Evolutionary conservation across 2,113 vertebrate species (phyloP), one percentile per base, ranked within the genome.

Genomic region (sheep (Ovis aries)): DNA sequence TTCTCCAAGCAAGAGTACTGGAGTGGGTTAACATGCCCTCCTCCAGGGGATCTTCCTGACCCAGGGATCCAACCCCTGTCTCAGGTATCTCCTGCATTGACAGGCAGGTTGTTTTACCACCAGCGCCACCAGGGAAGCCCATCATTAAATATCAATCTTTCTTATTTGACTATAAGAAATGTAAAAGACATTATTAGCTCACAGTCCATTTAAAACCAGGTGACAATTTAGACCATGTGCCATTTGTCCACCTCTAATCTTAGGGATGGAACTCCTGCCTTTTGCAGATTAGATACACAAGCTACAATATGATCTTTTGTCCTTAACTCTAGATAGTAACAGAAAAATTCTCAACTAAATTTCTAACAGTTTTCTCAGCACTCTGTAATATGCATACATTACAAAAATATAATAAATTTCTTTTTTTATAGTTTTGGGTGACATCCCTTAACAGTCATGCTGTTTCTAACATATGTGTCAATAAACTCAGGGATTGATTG

Each of bases 281-380:
- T 83, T 59, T 59, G 12, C 67, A 86, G n/a, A 86, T 90, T 90
- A 82, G 17, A 77, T 13, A 60, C 92, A 59, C 19, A 21, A 9
- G 12, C 33, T 45, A 6, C 13, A 43, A 19, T 36, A 40, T 53
- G 48, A 57, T 60, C 16, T 43, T 94, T 85, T 59, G 57, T 60
- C 67, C 45, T 64, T 43, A 84, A 59, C 33, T 90, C 59, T 74
- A 82, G 43, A 31, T 2, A 19, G 48, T 60, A 93, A 93, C 7
- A 82, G 85, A 82, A 93, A 92, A 97, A 62, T 43, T 33, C 55
- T 92, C 43, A 96, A 71, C 81, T 83, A 50, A 48, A 87, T 74
- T 59, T 71, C 36, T 53, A 71, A 81, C 23, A 36, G 12, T 78
- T 94, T 83, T 83, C 40, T 90, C 64, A 29, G 25, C 25, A 85